Base-by-base conservation (phyloP, 1,140 invertebrate genomes). In the Aphelenchoides fujianensis region DNA sequence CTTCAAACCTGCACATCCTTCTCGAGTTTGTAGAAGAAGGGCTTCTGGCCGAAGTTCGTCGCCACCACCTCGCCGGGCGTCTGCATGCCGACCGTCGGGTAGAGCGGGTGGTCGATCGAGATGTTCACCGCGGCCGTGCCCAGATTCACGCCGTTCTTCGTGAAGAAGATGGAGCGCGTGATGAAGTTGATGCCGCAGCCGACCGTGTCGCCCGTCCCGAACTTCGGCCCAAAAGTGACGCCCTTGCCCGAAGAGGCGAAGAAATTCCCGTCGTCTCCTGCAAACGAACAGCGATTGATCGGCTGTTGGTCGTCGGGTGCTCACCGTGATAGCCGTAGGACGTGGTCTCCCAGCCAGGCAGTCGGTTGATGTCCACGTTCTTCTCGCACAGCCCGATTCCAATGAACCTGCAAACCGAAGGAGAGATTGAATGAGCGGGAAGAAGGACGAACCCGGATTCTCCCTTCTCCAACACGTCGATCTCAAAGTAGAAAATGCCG, bases 271-370 rank as follows among this genome's bases (percentile, higher is more conserved):
- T 99, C 97, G 86, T 99, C 95, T n/a, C n/a, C n/a, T n/a, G n/a
- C n/a, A n/a, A n/a, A n/a, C n/a, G n/a, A n/a, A n/a, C n/a, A n/a
- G n/a, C n/a, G n/a, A n/a, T n/a, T n/a, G n/a, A n/a, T n/a, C n/a
- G n/a, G n/a, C n/a, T n/a, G n/a, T n/a, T n/a, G n/a, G n/a, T n/a
- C n/a, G n/a, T n/a, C n/a, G n/a, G n/a, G n/a, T n/a, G n/a, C n/a
- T n/a, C n/a, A 27, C 95, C 97, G 87, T 99, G 97, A 88, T 99
- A 99, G 52, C 96, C 97, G 86, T 97, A 99, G 1, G 95, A 98
- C 84, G 95, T 91, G 85, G 97, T 96, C 85, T 99, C 96, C 95
- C 96, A 98, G 59, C 96, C 92, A 85, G 93, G 93, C 79, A 98
- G 87, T 86, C 95, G 88, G 86, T 98, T 98, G 88, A 96, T 92